Conservation (phyloP, 2,888 invertebrate species). For the Synanthedon myopaeformis region DNA sequence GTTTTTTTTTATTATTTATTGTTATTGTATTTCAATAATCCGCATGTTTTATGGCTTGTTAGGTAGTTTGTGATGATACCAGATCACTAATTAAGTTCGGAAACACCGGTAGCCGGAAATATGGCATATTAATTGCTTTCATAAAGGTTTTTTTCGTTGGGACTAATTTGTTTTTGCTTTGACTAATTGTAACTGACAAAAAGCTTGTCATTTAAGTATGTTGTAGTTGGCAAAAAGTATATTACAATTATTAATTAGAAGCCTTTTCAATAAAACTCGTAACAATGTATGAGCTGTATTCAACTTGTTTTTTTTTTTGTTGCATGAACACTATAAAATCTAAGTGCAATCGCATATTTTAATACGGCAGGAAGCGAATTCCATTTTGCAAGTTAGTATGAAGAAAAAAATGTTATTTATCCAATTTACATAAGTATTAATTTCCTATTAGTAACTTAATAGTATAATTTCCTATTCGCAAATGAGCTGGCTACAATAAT, state of each 20-base stretch:
- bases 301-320: too few species aligned
- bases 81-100: constrained; percentile 47
- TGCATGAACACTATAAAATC: neutral
- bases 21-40: constrained; percentile 60
- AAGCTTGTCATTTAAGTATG: too few species aligned
- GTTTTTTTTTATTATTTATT: constrained; percentile 27
- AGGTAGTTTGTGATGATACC: constrained; percentile 46
- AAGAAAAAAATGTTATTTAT: neutral
- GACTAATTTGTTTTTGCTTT: neutral
- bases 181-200: neutral
- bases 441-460: neutral
- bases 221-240: too few species aligned
- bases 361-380: neutral
- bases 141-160: neutral
- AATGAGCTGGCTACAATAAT: too few species aligned
- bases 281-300: too few species aligned
- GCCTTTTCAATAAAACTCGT: too few species aligned
- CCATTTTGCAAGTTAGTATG: neutral
- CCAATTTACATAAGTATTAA: neutral
- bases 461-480: neutral
- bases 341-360: neutral
- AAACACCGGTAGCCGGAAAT: constrained; percentile 45
- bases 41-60: constrained; percentile 63
- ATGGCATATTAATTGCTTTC: constrained; percentile 15
- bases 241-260: too few species aligned